Percentiles rank a stretch among this genome's conserved stretches.
phyloP scores from a whole-genome alignment of 1,140 invertebrate species.

The roundworm (Caenorhabditis elegans) region WBcel235 BX284606.5:8983001-8983500 shows the following conservation, averaged over 20 bases:
- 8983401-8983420: too few relatives aligned
- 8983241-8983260: too few relatives aligned
- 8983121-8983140: background rate
- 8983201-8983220: background rate
- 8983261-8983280: background rate
- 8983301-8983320: background rate
- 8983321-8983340: background rate
- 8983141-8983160: conserved; percentile 32
- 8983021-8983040: too few relatives aligned
- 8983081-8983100: background rate
- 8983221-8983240: too few relatives aligned
- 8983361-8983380: background rate
- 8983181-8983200: background rate
- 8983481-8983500: too few relatives aligned
- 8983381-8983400: too few relatives aligned
- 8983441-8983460: too few relatives aligned
- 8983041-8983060: too few relatives aligned
- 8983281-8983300: too few relatives aligned
- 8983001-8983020: too few relatives aligned
- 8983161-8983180: conserved; percentile 39
- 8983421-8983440: too few relatives aligned
- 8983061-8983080: background rate
- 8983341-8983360: background rate
- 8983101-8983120: background rate
- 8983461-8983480: too few relatives aligned